These are phyloP conservation scores for Pammene fasciana DNA, from an alignment of 2,888 invertebrate genomes.

Conservation along the genomic window DNA sequence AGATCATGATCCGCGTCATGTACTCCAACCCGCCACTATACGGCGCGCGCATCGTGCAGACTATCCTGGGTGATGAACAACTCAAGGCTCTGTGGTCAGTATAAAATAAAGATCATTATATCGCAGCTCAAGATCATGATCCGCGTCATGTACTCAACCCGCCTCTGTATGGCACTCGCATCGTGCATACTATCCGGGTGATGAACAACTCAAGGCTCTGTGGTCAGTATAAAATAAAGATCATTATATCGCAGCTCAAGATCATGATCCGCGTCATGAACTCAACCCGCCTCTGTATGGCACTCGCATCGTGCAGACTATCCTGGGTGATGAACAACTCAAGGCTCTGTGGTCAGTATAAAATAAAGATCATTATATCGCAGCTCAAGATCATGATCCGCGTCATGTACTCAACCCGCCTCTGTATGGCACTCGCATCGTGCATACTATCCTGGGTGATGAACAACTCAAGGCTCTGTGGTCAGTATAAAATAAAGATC, in stretches of 20 bases:
- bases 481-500: slow-evolving; percentile 70
- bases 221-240: slow-evolving; percentile 87
- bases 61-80: slow-evolving; percentile 89
- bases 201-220: slow-evolving; percentile 85
- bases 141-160: slow-evolving; percentile 99
- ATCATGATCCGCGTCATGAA: slow-evolving; percentile 97
- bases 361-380: slow-evolving; percentile 90
- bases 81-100: slow-evolving; percentile 89
- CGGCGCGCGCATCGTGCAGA: slow-evolving; percentile 94
- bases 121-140: slow-evolving; percentile 98
- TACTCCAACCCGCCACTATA: slow-evolving; percentile 99
- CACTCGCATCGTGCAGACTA: slow-evolving; percentile 93
- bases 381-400: slow-evolving; percentile 98
- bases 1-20: slow-evolving; percentile 97
- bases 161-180: slow-evolving; percentile 95
- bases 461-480: slow-evolving; percentile 88
- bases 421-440: slow-evolving; percentile 95
- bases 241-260: slow-evolving; percentile 96
- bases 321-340: slow-evolving; percentile 89
- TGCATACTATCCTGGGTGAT: slow-evolving; percentile 91
- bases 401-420: slow-evolving; percentile 99
- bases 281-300: slow-evolving; percentile 99
- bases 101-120: slow-evolving; percentile 87
- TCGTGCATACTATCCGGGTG: slow-evolving; percentile 93
- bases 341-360: slow-evolving; percentile 87